A percentile compares a stretch with the other conserved stretches of the same genome.
Evolutionary conservation across 1,140 invertebrate genomes (phyloP).

Genomic region (Tribolium madens): DNA sequence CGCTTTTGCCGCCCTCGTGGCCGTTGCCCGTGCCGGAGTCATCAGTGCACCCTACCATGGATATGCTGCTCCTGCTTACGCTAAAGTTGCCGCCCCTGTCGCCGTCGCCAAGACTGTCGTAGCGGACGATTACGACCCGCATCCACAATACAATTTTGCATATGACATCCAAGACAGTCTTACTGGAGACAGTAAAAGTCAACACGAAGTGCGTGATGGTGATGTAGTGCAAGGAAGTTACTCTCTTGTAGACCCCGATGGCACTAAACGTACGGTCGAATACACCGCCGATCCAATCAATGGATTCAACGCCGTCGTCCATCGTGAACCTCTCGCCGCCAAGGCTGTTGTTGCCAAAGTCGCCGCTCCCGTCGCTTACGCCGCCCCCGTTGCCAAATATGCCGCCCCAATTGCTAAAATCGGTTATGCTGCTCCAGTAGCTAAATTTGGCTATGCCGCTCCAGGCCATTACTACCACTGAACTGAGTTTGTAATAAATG

Average conservation of each 20-base stretch:
- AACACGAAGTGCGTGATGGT: constrained; percentile 70
- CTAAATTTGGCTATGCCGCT: constrained; percentile 55
- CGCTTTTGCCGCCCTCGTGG: constrained; percentile 65
- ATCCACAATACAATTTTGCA: constrained; percentile 72
- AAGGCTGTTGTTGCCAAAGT: constrained; percentile 57
- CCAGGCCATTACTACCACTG: constrained; percentile 34
- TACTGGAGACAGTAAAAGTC: constrained; percentile 74
- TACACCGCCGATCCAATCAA: constrained; percentile 74
- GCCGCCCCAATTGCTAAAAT: constrained; percentile 44
- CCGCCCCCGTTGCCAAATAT: constrained; percentile 52
- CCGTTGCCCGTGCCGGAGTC: constrained; percentile 66
- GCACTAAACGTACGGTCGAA: constrained; percentile 74
- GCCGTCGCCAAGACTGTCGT: constrained; percentile 55
- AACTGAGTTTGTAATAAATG: constrained; percentile 2
- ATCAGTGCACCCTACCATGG: constrained; percentile 55
- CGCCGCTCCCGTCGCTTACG: constrained; percentile 46
- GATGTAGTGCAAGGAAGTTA: constrained; percentile 67
- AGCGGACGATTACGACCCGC: constrained; percentile 67
- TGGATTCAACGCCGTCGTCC: constrained; percentile 68
- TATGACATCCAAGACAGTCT: constrained; percentile 73
- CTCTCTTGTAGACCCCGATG: constrained; percentile 76
- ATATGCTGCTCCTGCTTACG: constrained; percentile 43
- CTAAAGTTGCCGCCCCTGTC: constrained; percentile 43
- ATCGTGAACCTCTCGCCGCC: constrained; percentile 57
- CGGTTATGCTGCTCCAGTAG: constrained; percentile 43